Conservation (phyloP, 2,888 invertebrate genomes). For the Caenorhabditis wallacei region DNA sequence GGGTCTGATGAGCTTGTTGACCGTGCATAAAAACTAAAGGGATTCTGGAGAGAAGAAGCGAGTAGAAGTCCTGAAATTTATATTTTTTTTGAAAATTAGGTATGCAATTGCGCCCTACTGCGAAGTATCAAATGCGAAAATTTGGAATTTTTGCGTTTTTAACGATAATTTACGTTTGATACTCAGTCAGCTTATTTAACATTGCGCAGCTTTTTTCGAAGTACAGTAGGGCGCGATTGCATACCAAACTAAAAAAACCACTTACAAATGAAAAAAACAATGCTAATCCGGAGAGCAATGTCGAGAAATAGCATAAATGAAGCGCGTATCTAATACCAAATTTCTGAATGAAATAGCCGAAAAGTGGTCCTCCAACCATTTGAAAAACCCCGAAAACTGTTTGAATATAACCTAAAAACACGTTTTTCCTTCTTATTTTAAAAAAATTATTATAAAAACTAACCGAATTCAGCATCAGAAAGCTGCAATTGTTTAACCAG, state of each 20-base stretch:
- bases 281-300: constrained; percentile 66
- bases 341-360: constrained; percentile 74
- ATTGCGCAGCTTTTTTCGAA: too few relatives aligned
- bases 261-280: constrained; percentile 71
- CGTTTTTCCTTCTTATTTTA: not conserved
- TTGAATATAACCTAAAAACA: constrained; percentile 73
- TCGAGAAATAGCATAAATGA: constrained; percentile 70
- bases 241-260: not conserved
- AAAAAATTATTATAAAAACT: not conserved
- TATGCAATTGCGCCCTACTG: too few relatives aligned
- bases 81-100: too few relatives aligned
- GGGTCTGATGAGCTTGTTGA: constrained; percentile 78
- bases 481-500: constrained; percentile 70
- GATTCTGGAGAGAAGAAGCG: constrained; percentile 71
- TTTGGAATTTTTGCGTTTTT: too few relatives aligned
- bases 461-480: constrained; percentile 74
- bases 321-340: constrained; percentile 72
- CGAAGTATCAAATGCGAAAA: too few relatives aligned
- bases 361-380: constrained; percentile 77
- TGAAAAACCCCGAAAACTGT: constrained; percentile 77
- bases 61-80: constrained; percentile 71
- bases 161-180: too few relatives aligned
- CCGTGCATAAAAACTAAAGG: constrained; percentile 78
- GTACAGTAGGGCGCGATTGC: too few relatives aligned
- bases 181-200: too few relatives aligned